A percentile compares a stretch with the other conserved stretches of the same genome.
phyloP scores from a whole-genome alignment of 1,140 invertebrate genomes.

The Eumeta japonica region DNA sequence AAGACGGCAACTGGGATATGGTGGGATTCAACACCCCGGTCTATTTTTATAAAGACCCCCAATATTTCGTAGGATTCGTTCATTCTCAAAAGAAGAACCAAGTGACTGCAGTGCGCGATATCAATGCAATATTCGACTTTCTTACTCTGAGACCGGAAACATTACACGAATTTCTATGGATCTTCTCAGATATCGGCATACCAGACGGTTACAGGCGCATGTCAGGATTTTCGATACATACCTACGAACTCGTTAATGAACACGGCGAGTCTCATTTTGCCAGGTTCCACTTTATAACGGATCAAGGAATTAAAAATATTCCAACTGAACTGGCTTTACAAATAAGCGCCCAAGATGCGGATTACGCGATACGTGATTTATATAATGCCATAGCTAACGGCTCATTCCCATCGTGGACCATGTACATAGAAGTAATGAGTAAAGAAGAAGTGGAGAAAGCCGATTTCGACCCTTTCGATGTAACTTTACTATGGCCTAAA shows the following conservation, averaged over 20 bases:
- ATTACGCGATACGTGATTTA: conserved; percentile 69
- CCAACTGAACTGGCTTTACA: conserved; percentile 55
- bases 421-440: conserved; percentile 61
- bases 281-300: conserved; percentile 73
- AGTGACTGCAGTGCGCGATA: conserved; percentile 66
- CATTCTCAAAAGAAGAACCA: conserved; percentile 68
- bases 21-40: conserved; percentile 70
- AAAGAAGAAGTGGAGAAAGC: conserved; percentile 50
- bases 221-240: conserved; percentile 66
- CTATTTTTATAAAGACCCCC: conserved; percentile 69
- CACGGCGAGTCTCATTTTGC: conserved; percentile 60
- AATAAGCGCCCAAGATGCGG: conserved; percentile 63
- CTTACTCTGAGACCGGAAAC: conserved; percentile 75
- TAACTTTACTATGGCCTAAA: conserved; percentile 78
- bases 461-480: conserved; percentile 65
- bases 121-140: conserved; percentile 87
- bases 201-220: conserved; percentile 79
- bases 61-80: conserved; percentile 61
- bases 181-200: conserved; percentile 83
- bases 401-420: conserved; percentile 70
- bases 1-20: conserved; percentile 73
- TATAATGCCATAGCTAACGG: conserved; percentile 29
- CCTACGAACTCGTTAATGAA: conserved; percentile 68
- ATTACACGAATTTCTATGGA: conserved; percentile 75
- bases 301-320: conserved; percentile 70